These are phyloP conservation scores for Lampropteryx suffumata DNA, from an alignment of 2,888 invertebrate species.

Conservation along the genomic window DNA sequence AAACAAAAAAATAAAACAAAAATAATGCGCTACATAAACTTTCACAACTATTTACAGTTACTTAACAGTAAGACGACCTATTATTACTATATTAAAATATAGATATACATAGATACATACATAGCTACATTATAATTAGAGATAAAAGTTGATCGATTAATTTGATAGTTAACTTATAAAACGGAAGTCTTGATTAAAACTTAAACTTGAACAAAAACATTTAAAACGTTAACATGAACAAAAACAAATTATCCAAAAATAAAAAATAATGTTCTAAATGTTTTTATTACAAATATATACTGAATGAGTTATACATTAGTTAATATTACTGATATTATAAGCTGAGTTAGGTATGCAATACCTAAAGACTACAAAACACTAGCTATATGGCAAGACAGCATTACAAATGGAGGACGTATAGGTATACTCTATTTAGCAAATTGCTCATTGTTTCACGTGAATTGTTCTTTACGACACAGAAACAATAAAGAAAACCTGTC, in stretches of 20 bases:
- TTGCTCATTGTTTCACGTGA: constrained; percentile 79
- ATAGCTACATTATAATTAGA: constrained; percentile 72
- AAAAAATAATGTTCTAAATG: constrained; percentile 1
- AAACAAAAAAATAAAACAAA: constrained; percentile 65
- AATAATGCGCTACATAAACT: constrained; percentile 79
- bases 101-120: constrained; percentile 79
- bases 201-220: constrained; percentile 42
- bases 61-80: constrained; percentile 70
- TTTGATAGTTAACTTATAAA: constrained; percentile 59
- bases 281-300: constrained; percentile 4
- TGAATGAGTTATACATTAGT: constrained; percentile 25
- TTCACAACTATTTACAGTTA: constrained; percentile 79
- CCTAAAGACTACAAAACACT: constrained; percentile 72
- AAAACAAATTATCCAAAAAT: background rate
- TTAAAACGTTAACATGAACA: constrained; percentile 45
- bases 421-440: constrained; percentile 79
- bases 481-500: constrained; percentile 75
- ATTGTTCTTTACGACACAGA: constrained; percentile 76
- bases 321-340: constrained; percentile 44
- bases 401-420: constrained; percentile 78
- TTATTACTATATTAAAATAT: constrained; percentile 77
- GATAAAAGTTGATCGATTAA: constrained; percentile 68
- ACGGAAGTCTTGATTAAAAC: constrained; percentile 63
- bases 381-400: constrained; percentile 81
- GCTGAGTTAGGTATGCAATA: constrained; percentile 57